Evolutionary conservation across 2,113 vertebrate genomes (phyloP).

Genomic region (Grus americana): DNA sequence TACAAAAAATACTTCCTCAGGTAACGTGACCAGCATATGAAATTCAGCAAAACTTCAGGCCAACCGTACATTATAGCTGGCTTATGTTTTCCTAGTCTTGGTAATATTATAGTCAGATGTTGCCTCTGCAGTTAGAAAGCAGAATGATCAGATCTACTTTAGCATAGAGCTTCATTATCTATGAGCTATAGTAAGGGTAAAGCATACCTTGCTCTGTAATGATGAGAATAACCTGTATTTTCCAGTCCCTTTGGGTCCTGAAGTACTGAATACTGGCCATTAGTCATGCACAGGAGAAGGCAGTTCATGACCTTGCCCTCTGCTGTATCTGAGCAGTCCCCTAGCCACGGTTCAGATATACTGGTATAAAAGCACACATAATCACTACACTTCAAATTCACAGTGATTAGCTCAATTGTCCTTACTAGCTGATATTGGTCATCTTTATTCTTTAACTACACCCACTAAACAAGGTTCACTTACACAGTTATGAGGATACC

Average conservation of each 20-base stretch:
- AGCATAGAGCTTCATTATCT: not conserved
- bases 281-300: not conserved
- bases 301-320: not conserved
- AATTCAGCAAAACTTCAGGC: not conserved
- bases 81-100: not conserved
- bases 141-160: not conserved
- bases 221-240: not conserved
- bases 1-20: not conserved
- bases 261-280: not conserved
- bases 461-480: not conserved
- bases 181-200: not conserved
- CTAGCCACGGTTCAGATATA: not conserved
- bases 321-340: accelerated
- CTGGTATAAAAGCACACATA: not conserved
- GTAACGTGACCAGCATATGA: not conserved
- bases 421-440: not conserved
- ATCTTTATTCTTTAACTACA: not conserved
- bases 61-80: not conserved
- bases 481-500: not conserved
- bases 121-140: not conserved
- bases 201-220: not conserved
- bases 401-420: not conserved
- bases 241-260: not conserved
- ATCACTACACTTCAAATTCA: not conserved
- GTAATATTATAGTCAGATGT: not conserved